Conservation (phyloP, 2,113 vertebrate species). For the Azemiops feae region DNA sequence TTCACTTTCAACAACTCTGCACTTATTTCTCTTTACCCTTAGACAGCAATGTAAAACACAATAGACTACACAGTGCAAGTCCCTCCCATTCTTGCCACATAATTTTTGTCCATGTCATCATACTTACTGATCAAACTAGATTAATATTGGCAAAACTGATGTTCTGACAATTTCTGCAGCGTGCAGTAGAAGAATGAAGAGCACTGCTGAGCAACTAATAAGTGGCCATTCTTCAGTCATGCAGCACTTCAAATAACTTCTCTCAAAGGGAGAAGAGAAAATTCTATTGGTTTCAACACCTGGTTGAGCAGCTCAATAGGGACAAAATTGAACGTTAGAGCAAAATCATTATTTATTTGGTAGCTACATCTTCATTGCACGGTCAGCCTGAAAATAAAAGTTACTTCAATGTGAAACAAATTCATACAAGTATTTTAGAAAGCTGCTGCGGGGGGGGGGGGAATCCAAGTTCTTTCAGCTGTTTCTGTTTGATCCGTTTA, state of each 20-base stretch:
- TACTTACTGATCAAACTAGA: slow-evolving; percentile 50
- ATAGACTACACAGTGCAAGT: slow-evolving; percentile 39
- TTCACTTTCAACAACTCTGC: not conserved
- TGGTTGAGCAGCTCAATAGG: slow-evolving; percentile 65
- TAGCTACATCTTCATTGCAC: slow-evolving; percentile 59
- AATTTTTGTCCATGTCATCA: slow-evolving; percentile 35
- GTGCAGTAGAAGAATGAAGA: slow-evolving; percentile 47
- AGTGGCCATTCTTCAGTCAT: slow-evolving; percentile 58
- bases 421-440: slow-evolving; percentile 28
- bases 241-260: slow-evolving; percentile 59
- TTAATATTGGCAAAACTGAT: slow-evolving; percentile 55
- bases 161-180: slow-evolving; percentile 47
- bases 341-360: slow-evolving; percentile 65
- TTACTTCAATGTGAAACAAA: slow-evolving; percentile 54
- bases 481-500: slow-evolving; percentile 26
- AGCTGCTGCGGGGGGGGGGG: slow-evolving; percentile 35
- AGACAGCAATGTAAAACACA: slow-evolving; percentile 24
- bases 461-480: slow-evolving; percentile 16
- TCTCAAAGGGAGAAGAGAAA: slow-evolving; percentile 58
- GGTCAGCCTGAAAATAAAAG: slow-evolving; percentile 47
- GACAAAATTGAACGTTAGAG: slow-evolving; percentile 62
- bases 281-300: slow-evolving; percentile 66
- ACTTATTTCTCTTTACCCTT: not conserved
- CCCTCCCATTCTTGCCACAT: slow-evolving; percentile 11
- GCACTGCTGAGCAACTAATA: slow-evolving; percentile 50